Evolutionary conservation across 2,113 vertebrate species (phyloP).

Genomic region (Merops nubicus): DNA sequence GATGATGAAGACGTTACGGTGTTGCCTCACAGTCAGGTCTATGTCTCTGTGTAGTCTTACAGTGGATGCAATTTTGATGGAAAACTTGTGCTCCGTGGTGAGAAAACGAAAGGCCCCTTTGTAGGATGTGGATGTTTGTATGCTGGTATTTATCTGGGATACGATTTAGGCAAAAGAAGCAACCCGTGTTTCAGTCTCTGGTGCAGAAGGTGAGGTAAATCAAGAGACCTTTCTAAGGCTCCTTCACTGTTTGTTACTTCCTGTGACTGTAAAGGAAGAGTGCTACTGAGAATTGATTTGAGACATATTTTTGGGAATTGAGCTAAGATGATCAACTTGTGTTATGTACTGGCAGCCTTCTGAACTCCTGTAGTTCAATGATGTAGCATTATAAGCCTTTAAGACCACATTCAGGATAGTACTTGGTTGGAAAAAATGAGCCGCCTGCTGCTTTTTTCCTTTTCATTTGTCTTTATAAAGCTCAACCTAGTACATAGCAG

Average conservation of each 20-base stretch:
- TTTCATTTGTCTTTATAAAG: not conserved
- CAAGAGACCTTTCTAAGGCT: not conserved
- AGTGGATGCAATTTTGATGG: not conserved
- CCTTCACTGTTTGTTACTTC: not conserved
- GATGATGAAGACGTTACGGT: not conserved
- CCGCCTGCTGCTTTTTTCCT: not conserved
- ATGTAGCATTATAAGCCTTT: not conserved
- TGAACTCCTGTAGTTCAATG: not conserved
- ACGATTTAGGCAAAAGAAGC: not conserved
- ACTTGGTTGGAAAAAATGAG: not conserved
- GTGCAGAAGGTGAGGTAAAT: not conserved
- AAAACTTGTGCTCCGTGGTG: not conserved
- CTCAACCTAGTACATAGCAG: not conserved
- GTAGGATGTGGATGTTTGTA: not conserved
- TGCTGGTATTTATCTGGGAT: not conserved
- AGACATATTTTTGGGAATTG: not conserved
- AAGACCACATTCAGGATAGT: not conserved
- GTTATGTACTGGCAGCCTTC: not conserved
- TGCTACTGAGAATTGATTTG: not conserved
- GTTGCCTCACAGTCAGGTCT: not conserved
- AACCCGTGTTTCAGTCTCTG: not conserved
- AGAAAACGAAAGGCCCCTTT: not conserved
- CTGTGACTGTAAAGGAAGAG: not conserved
- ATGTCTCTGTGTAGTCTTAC: rapidly evolving
- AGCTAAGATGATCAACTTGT: not conserved